phyloP scores from a whole-genome alignment of 2,888 invertebrate species.

The Drosophila vallismaia region DNA sequence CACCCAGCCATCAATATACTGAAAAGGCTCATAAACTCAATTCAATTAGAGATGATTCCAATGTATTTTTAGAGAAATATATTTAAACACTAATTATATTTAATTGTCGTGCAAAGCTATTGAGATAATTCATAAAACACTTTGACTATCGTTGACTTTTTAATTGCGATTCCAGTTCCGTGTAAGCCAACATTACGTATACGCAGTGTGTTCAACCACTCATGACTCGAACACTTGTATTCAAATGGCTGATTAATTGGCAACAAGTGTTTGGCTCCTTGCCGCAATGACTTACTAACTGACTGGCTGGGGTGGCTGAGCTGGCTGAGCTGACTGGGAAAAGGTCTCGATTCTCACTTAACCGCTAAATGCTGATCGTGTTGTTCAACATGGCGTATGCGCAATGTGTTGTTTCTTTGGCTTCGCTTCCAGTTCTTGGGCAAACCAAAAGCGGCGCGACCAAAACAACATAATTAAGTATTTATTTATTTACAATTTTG shows the following conservation, averaged over 20 bases:
- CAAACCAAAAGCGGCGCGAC: slow-evolving; percentile 66
- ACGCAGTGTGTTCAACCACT: slow-evolving; percentile 30
- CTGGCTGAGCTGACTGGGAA: slow-evolving; percentile 31
- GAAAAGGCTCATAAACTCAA: neutral
- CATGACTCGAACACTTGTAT: slow-evolving; percentile 6
- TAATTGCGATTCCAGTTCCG: neutral
- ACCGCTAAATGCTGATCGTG: slow-evolving; percentile 32
- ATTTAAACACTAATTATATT: neutral
- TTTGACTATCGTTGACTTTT: slow-evolving; percentile 1
- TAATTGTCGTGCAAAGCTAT: neutral
- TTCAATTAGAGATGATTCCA: neutral
- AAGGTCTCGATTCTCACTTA: slow-evolving; percentile 46
- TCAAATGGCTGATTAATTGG: slow-evolving; percentile 42
- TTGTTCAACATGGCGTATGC: slow-evolving; percentile 69
- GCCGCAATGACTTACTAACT: slow-evolving; percentile 11
- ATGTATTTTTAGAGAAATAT: neutral
- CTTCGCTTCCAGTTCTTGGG: slow-evolving; percentile 62
- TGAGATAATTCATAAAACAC: neutral
- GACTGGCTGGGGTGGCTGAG: slow-evolving; percentile 16
- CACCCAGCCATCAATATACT: neutral
- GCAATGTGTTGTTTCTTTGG: slow-evolving; percentile 51
- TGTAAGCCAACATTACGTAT: slow-evolving; percentile 22
- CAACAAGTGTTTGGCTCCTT: slow-evolving; percentile 43
- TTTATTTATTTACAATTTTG: slow-evolving; percentile 80
- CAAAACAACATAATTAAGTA: slow-evolving; percentile 78